phyloP scores from a whole-genome alignment of 1,140 invertebrate species.

The Oreohelix idahoensis region DNA sequence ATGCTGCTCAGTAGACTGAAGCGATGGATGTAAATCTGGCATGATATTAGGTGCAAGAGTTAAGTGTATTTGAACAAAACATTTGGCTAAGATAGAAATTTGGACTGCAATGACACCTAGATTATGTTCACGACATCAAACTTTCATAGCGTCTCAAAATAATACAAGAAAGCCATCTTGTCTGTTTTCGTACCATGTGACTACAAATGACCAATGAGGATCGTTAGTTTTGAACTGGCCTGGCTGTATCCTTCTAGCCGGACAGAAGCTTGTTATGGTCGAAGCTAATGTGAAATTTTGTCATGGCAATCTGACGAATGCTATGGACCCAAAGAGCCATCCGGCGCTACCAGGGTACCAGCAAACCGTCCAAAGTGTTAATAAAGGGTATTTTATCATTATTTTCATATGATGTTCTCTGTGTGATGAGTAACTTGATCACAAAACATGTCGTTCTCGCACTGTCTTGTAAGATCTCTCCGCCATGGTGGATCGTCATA shows the following conservation, averaged over 20 bases:
- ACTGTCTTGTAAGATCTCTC: slow-evolving; percentile 15
- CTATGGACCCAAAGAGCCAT: slow-evolving; percentile 73
- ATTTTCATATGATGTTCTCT: slow-evolving; percentile 59
- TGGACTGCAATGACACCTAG: too few species aligned
- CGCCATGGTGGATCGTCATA: slow-evolving; percentile 27
- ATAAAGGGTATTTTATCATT: slow-evolving; percentile 69
- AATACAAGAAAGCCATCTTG: background rate
- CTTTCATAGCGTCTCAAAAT: background rate
- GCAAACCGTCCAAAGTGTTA: slow-evolving; percentile 65
- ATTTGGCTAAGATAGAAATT: too few species aligned
- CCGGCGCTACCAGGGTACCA: slow-evolving; percentile 72
- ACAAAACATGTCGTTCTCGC: background rate
- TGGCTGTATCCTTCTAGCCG: slow-evolving; percentile 39
- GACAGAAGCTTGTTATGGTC: slow-evolving; percentile 51
- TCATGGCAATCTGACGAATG: slow-evolving; percentile 66
- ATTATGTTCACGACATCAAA: too few species aligned
- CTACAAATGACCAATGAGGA: slow-evolving; percentile 68
- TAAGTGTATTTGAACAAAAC: too few species aligned
- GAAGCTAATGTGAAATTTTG: slow-evolving; percentile 60
- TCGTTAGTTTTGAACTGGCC: slow-evolving; percentile 59
- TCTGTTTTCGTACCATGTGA: slow-evolving; percentile 63
- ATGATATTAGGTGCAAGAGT: background rate
- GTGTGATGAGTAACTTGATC: background rate
- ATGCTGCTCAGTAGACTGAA: background rate
- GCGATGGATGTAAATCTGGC: background rate